Percentiles rank a stretch among this genome's conserved stretches.
Conservation (phyloP, 2,113 vertebrate species). For the Pseudonaja textilis region DNA sequence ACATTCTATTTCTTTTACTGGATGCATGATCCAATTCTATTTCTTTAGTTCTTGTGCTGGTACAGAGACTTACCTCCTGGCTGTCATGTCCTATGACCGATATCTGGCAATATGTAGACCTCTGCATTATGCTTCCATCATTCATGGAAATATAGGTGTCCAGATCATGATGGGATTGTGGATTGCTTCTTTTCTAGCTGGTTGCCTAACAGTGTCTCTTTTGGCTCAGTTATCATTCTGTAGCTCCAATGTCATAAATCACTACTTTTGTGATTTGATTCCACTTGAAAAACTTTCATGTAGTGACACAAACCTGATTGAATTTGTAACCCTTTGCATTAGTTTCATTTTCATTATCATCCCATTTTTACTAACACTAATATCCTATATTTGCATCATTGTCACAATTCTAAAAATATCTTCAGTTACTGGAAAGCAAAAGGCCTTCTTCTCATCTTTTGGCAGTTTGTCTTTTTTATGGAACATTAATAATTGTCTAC, state of each 20-base stretch:
- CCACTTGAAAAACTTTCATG: slow-evolving; percentile 62
- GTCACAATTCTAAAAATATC: slow-evolving; percentile 50
- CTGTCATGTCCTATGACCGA: slow-evolving; percentile 56
- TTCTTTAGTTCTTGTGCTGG: slow-evolving; percentile 64
- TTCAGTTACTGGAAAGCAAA: slow-evolving; percentile 15
- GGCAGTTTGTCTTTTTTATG: background rate
- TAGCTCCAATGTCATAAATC: slow-evolving; percentile 57
- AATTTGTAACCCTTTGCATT: slow-evolving; percentile 54
- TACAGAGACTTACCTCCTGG: slow-evolving; percentile 63
- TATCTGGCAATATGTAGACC: slow-evolving; percentile 58
- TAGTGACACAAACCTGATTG: slow-evolving; percentile 45
- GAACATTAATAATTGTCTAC: slow-evolving; percentile 8
- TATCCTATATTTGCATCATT: slow-evolving; percentile 59
- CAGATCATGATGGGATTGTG: slow-evolving; percentile 41
- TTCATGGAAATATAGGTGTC: slow-evolving; percentile 27
- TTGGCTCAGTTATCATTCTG: slow-evolving; percentile 55
- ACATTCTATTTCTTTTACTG: slow-evolving; percentile 42
- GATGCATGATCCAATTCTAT: slow-evolving; percentile 61
- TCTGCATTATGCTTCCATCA: slow-evolving; percentile 43
- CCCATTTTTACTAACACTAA: slow-evolving; percentile 45
- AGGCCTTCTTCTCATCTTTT: slow-evolving; percentile 10
- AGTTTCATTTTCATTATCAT: slow-evolving; percentile 58
- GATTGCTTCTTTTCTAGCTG: slow-evolving; percentile 43
- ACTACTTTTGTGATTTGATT: slow-evolving; percentile 64
- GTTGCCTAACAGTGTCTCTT: slow-evolving; percentile 52